A percentile compares a stretch with the other conserved stretches of the same genome.
phyloP scores from a whole-genome alignment of 2,888 invertebrate genomes.

The Thumatha senex region DNA sequence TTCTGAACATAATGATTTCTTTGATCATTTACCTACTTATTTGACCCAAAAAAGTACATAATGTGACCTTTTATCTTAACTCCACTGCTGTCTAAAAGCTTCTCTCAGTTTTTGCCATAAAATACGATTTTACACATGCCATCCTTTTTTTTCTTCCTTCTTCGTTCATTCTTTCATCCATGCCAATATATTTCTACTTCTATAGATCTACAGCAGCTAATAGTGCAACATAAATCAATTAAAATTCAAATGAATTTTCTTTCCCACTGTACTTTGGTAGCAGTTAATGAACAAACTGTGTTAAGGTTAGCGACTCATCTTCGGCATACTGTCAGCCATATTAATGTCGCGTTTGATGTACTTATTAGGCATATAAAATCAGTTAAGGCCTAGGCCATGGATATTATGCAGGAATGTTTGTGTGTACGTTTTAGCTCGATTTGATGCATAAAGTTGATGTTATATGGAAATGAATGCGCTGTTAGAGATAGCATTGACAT shows the following conservation, averaged over 20 bases:
- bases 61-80: too few species aligned
- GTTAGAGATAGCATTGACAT: background rate
- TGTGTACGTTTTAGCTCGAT: background rate
- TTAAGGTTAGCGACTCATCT: slow-evolving; percentile 42
- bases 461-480: background rate
- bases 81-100: too few species aligned
- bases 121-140: too few species aligned
- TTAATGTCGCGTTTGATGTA: slow-evolving; percentile 5
- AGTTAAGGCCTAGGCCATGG: background rate
- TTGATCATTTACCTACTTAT: too few species aligned
- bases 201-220: too few species aligned
- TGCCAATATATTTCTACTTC: too few species aligned
- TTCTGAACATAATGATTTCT: too few species aligned
- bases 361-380: slow-evolving; percentile 7
- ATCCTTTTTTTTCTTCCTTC: too few species aligned
- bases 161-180: too few species aligned
- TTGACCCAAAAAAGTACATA: too few species aligned
- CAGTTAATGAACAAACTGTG: slow-evolving; percentile 20
- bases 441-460: background rate
- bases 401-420: background rate
- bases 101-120: too few species aligned
- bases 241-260: background rate
- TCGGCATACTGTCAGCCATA: slow-evolving; percentile 11
- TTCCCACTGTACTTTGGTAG: background rate
- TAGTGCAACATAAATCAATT: too few species aligned